These are phyloP conservation scores for Cottoperca gobio DNA, from an alignment of 2,797 vertebrate species.

Conservation along the genomic window DNA sequence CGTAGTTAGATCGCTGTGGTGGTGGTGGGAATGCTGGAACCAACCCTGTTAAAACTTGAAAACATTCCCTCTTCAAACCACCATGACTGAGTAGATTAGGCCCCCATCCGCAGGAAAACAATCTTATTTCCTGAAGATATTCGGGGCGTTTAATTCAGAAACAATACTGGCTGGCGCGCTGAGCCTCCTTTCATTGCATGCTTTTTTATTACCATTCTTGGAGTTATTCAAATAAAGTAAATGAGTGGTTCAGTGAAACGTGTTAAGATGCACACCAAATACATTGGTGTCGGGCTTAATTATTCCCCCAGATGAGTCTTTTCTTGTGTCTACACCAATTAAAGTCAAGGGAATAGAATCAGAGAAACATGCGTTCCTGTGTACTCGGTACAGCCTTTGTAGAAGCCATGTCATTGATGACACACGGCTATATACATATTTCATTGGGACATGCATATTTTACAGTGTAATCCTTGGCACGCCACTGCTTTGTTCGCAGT, in stretches of 20 bases:
- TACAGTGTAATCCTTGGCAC: slow-evolving; percentile 77
- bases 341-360: slow-evolving; percentile 74
- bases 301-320: slow-evolving; percentile 77
- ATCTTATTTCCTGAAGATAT: slow-evolving; percentile 85
- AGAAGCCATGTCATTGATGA: slow-evolving; percentile 78
- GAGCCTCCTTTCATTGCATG: slow-evolving; percentile 73
- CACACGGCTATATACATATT: slow-evolving; percentile 80
- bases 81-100: slow-evolving; percentile 87
- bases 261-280: slow-evolving; percentile 73
- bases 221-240: slow-evolving; percentile 77
- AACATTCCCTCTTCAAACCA: slow-evolving; percentile 84
- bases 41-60: slow-evolving; percentile 84
- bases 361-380: slow-evolving; percentile 64
- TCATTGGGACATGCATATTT: slow-evolving; percentile 83
- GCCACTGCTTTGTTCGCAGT: slow-evolving; percentile 73
- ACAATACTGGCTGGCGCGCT: slow-evolving; percentile 74
- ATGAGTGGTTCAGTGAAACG: slow-evolving; percentile 72
- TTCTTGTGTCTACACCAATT: slow-evolving; percentile 78
- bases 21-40: slow-evolving; percentile 79
- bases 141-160: slow-evolving; percentile 82
- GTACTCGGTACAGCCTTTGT: slow-evolving; percentile 67
- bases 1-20: slow-evolving; percentile 67
- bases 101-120: slow-evolving; percentile 81
- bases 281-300: slow-evolving; percentile 77
- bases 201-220: slow-evolving; percentile 70